Evolutionary conservation across 2,797 vertebrate species (phyloP).

Genomic region (Antrozous pallidus): DNA sequence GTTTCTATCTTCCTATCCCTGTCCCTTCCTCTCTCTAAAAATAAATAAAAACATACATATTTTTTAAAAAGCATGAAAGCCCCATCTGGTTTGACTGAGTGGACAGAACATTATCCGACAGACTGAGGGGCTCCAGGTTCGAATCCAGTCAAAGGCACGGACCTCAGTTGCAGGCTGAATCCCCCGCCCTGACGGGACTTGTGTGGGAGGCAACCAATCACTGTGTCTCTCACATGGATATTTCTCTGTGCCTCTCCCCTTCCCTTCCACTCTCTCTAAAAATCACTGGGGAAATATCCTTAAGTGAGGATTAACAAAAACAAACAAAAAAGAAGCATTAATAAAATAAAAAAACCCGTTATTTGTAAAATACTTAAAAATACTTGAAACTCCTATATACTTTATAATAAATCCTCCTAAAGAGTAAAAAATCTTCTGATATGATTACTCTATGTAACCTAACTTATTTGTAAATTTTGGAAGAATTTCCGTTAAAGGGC

Average conservation of each 20-base stretch:
- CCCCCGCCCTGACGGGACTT: not conserved
- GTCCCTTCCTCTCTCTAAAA: not conserved
- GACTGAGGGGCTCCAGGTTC: not conserved
- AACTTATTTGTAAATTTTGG: not conserved
- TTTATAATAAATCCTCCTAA: not conserved
- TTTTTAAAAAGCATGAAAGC: not conserved
- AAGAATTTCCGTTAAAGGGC: not conserved
- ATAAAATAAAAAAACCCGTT: not conserved
- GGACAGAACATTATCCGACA: not conserved
- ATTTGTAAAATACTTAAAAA: not conserved
- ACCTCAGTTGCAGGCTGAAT: not conserved
- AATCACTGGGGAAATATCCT: not conserved
- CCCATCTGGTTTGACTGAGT: not conserved
- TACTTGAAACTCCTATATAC: not conserved
- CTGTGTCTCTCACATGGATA: not conserved
- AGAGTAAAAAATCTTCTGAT: not conserved
- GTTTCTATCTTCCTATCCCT: not conserved
- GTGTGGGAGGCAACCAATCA: not conserved
- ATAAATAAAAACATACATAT: not conserved
- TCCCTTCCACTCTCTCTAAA: not conserved
- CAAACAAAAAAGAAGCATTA: no score
- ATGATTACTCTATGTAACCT: not conserved
- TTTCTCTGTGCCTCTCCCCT: not conserved
- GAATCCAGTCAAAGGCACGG: not conserved
- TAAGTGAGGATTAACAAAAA: not conserved